Conservation (phyloP, 2,113 vertebrate species). For the Gallinago paraguaiae region DNA sequence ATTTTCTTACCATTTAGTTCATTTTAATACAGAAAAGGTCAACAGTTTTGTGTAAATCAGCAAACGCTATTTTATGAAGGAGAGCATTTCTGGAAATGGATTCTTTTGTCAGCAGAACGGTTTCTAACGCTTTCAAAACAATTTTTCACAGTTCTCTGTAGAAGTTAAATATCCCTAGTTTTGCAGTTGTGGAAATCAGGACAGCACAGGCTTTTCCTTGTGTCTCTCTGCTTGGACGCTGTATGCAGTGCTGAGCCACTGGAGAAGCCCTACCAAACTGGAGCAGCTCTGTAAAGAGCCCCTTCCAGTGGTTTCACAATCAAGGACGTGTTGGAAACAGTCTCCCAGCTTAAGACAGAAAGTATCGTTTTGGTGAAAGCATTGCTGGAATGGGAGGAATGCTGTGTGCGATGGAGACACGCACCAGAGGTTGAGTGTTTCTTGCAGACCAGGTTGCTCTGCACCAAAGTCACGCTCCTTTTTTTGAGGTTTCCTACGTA, state of each 20-base stretch:
- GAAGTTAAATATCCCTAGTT: not conserved
- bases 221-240: not conserved
- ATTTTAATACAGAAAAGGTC: not conserved
- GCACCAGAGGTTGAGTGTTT: not conserved
- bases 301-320: not conserved
- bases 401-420: not conserved
- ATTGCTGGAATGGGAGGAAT: not conserved
- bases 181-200: not conserved
- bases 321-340: not conserved
- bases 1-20: not conserved
- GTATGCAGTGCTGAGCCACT: not conserved
- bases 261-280: fast-evolving
- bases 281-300: not conserved
- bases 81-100: not conserved
- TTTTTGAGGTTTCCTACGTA: not conserved
- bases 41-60: not conserved
- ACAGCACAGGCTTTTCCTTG: not conserved
- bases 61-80: not conserved
- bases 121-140: not conserved
- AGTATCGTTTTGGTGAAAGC: not conserved
- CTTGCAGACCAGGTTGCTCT: not conserved
- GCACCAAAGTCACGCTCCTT: fast-evolving
- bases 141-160: not conserved
- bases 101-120: not conserved
- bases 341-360: not conserved